Evolutionary conservation across 64 coral and sea anemone genomes (phyloP).

Genomic region (Acropora yongei): DNA sequence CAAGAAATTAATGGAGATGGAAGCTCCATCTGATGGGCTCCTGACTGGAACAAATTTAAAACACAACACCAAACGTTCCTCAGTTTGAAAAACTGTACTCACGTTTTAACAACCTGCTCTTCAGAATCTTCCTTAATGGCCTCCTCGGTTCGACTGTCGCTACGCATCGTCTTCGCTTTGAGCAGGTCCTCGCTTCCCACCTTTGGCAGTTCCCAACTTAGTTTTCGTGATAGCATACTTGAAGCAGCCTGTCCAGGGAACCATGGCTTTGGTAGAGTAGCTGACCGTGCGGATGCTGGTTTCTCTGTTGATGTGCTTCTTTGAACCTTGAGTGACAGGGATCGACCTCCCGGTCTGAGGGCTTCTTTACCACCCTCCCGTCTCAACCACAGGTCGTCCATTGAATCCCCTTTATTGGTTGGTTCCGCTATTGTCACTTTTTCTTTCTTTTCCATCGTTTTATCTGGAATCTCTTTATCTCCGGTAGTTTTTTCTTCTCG

Average conservation of each 20-base stretch:
- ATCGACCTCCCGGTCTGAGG: constrained; percentile 32
- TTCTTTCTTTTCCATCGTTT: background rate
- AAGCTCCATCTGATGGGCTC: no score
- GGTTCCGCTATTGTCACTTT: background rate
- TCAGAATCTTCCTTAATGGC: constrained; percentile 15
- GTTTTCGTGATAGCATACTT: constrained; percentile 41
- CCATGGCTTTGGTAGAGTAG: constrained; percentile 71
- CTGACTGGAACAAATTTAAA: no score
- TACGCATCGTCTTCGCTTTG: background rate
- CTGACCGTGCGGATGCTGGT: constrained; percentile 1
- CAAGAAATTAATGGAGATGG: no score
- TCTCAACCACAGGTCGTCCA: constrained; percentile 28
- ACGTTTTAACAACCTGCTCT: constrained; percentile 10
- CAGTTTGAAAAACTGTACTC: background rate
- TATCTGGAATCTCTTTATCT: background rate
- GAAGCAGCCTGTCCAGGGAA: constrained; percentile 25
- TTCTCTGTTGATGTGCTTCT: constrained; percentile 26
- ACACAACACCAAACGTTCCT: no score
- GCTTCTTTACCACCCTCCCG: background rate
- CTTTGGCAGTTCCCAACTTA: constrained; percentile 47
- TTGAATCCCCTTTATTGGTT: background rate
- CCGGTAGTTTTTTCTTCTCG: background rate
- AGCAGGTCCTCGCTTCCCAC: background rate
- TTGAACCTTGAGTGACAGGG: constrained; percentile 23
- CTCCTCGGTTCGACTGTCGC: background rate